A percentile compares a stretch with the other conserved stretches of the same genome.
Evolutionary conservation across 2,113 vertebrate species (phyloP).

Genomic region (Mormoops blainvillei): DNA sequence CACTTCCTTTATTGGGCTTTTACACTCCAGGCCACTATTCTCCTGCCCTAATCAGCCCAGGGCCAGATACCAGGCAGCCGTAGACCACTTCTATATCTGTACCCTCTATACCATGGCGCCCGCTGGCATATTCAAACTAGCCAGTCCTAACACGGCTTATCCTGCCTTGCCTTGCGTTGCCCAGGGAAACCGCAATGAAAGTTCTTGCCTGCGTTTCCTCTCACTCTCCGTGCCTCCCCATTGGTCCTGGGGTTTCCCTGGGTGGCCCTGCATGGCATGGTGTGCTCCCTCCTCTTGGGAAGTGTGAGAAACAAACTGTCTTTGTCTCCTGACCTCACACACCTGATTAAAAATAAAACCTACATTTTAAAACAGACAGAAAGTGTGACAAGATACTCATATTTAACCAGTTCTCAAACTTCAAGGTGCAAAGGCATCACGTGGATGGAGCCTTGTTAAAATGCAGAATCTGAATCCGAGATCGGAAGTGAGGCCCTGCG

Average conservation of each 20-base stretch:
- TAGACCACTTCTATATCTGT: background rate
- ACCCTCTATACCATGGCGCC: background rate
- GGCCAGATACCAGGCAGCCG: background rate
- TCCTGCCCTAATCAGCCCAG: background rate
- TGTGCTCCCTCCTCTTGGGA: background rate
- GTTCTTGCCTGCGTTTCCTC: background rate
- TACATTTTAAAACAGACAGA: background rate
- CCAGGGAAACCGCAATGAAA: background rate
- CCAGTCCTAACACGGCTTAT: background rate
- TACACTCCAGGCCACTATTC: background rate
- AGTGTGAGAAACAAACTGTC: background rate
- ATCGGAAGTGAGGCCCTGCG: background rate
- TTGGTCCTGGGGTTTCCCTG: background rate
- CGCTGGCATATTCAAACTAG: background rate
- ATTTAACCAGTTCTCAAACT: background rate
- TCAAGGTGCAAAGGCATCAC: background rate
- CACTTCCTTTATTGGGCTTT: background rate
- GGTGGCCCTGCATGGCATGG: accelerated
- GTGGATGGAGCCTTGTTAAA: background rate
- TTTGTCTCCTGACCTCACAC: background rate
- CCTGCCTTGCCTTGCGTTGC: background rate
- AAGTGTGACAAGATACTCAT: background rate
- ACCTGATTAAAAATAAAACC: background rate
- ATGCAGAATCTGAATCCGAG: background rate
- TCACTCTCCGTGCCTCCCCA: background rate